These are phyloP conservation scores for Herpetotheres cachinnans DNA, from an alignment of 2,113 vertebrate genomes.

Conservation along the genomic window DNA sequence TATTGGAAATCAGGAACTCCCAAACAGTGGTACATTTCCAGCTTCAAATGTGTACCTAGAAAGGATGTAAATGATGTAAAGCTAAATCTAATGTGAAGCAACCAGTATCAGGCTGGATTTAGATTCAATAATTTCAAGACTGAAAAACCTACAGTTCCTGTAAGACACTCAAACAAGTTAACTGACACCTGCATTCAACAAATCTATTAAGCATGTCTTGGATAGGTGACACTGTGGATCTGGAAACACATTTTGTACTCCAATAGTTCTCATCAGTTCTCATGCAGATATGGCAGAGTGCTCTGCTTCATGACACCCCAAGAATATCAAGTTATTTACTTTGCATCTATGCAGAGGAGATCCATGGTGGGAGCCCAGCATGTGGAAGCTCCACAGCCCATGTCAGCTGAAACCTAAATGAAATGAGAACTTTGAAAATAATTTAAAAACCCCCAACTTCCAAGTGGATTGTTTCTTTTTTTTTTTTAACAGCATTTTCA, in stretches of 20 bases:
- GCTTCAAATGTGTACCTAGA: background rate
- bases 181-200: background rate
- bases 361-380: rapidly evolving
- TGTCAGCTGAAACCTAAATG: background rate
- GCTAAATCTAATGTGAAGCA: background rate
- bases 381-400: background rate
- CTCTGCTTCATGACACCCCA: background rate
- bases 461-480: background rate
- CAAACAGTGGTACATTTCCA: background rate
- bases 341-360: background rate
- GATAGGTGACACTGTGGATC: rapidly evolving
- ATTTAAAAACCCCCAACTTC: rapidly evolving
- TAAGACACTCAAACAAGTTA: background rate
- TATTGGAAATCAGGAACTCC: background rate
- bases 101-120: background rate
- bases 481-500: background rate
- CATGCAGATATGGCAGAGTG: background rate
- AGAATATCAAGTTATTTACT: background rate
- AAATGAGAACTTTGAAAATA: background rate
- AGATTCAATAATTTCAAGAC: background rate
- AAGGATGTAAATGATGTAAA: background rate
- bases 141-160: background rate
- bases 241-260: background rate
- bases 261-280: background rate
- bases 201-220: background rate